Percentiles rank a stretch among this genome's conserved stretches.
Conservation (phyloP, 1,140 invertebrate species). For the Drosophila repleta region DNA sequence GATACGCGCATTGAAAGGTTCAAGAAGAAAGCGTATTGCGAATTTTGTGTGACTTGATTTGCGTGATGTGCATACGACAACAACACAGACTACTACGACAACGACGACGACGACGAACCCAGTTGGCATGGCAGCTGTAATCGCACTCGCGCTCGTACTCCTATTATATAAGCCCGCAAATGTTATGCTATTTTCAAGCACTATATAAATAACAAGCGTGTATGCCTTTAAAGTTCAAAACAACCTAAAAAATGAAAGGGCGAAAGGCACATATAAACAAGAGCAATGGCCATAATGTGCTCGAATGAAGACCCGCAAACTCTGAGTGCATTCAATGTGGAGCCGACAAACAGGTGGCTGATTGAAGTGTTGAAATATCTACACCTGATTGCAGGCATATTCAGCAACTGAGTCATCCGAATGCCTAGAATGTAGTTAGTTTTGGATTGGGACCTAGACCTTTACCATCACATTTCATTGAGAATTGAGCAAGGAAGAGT, state of each 20-base stretch:
- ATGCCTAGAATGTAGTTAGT: too few species aligned
- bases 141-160: conserved; percentile 4
- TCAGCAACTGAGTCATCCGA: too few species aligned
- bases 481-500: too few species aligned
- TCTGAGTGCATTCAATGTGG: conserved; percentile 8
- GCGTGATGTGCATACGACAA: conserved; percentile 72
- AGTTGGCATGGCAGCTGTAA: conserved; percentile 39
- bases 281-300: conserved; percentile 23
- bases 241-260: conserved; percentile 55
- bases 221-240: conserved; percentile 62
- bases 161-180: conserved; percentile 71
- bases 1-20: conserved; percentile 68
- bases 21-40: conserved; percentile 78
- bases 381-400: not conserved
- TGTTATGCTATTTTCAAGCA: conserved; percentile 80
- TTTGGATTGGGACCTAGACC: too few species aligned
- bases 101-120: conserved; percentile 29
- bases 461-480: too few species aligned
- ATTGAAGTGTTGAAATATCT: conserved; percentile 6
- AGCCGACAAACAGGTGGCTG: conserved; percentile 4
- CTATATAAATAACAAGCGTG: conserved; percentile 72
- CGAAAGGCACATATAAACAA: conserved; percentile 53
- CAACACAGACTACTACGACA: conserved; percentile 6
- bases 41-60: conserved; percentile 74
- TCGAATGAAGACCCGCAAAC: conserved; percentile 8